Evolutionary conservation across 2,113 vertebrate genomes (phyloP), one percentile per base, ranked within the genome.

Genomic region (Myotis lucifugus): DNA sequence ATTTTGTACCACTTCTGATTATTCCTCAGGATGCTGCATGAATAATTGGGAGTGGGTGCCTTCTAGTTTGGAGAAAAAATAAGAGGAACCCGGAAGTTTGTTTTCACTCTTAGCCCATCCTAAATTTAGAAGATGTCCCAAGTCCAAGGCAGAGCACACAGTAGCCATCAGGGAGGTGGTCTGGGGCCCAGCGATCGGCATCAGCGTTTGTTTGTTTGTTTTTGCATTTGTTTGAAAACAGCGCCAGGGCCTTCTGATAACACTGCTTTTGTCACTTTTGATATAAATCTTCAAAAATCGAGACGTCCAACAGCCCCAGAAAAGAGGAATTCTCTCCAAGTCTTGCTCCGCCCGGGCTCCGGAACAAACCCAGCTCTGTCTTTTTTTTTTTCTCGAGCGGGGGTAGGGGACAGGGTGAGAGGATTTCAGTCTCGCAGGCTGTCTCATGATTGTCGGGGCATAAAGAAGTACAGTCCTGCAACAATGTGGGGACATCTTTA

Each of bases 281-380:
- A 97, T 82, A 87, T 27, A 94, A 92, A 95, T 79, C 88, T 95
- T 91, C 81, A 85, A 89, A 94, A 94, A 96, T 85, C 40, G 85
- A 82, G 64, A 87, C 78, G 94, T 87, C 93, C 89, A 56, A 56
- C 79, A 88, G 29, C 69, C 56, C 90, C 70, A 92, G 85, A 74
- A 94, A 95, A 61, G 90, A 93, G 78, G 93, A 97, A 92, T 97
- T 96, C 90, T 79, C 94, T 96, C 37, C 59, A 96, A 97, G 88
- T 86, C 17, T 23, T 23, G 25, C 88, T 88, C 76, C 37, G 11
- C 59, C 42, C 19, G 4, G 21, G 69, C 85, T 73, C 54, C n/a
- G 23, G 88, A 95, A 98, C 97, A 98, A 97, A 97, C 48, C 2
- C 12, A 96, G 90, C 93, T 96, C 95, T 95, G 85, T 88, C 42